Base-by-base conservation (phyloP, 35 echinoderm and acorn worm species). In the Lytechinus variegatus region DNA sequence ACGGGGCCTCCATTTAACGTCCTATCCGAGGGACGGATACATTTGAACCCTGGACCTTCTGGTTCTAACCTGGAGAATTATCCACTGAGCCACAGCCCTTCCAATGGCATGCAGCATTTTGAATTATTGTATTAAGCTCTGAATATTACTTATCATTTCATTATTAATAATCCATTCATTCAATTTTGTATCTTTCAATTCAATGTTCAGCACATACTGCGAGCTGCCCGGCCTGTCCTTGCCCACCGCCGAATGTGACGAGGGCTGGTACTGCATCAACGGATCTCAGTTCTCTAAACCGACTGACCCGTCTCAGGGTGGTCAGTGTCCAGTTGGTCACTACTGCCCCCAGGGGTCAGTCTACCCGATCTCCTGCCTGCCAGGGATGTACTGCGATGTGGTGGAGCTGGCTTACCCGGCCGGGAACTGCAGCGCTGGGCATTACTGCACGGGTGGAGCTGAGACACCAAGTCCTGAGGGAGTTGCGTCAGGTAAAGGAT, bases 181-280 rank as follows among this genome's bases (percentile, higher is more conserved):
- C 7, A 9, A 21, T 87, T 87, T 56, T 56, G 8, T n/a, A 79
- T 79, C 16, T 5, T 7, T 79, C 19, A n/a, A 94, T 9, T 16
- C 54, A 89, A 8, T 5, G 29, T 94, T 87, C 87, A 99, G 98
- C 1, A 96, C 57, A 14, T 99, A 99, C 89, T 99, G 98, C 96
- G 96, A 95, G 16, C 96, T 91, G 27, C 97, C 95, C 21, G 98
- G 98, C 10, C 95, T 99, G 4, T 95, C 96, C 61, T 97, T 95
- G 93, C 98, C 98, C 54, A 97, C 97, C 12, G 97, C 86, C 9
- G 55, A 91, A 55, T 99, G 98, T 91, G 98, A 99, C 91, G 91
- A 90, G 14, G 98, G 98, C 12, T 99, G 97, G 98, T 99, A 98
- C 96, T 99, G 98, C 51, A 94, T 97, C 92, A 99, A 99, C 88